Percentiles rank a stretch among this genome's conserved stretches.
phyloP scores from a whole-genome alignment of 1,140 invertebrate genomes.

The Sycophaga agraensis region DNA sequence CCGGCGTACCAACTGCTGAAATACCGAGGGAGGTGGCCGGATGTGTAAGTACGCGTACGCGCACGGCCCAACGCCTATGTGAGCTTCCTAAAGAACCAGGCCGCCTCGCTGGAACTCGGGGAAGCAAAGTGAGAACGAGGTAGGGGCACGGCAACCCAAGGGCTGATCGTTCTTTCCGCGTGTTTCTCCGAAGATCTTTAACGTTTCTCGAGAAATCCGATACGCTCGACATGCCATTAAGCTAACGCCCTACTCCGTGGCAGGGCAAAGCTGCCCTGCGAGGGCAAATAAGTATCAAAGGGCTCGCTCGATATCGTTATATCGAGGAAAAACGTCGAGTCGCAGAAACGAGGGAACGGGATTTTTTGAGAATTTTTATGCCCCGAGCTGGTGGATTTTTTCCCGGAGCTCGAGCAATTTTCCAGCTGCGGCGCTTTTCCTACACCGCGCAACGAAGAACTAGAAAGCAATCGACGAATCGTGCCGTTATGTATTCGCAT shows the following conservation, averaged over 20 bases:
- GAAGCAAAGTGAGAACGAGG: background rate
- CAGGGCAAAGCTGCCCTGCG: too few relatives aligned
- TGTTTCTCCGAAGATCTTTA: slow-evolving; percentile 43
- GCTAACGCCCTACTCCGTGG: background rate
- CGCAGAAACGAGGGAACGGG: background rate
- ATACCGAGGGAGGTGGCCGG: background rate
- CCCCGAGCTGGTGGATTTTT: too few relatives aligned
- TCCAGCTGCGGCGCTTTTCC: too few relatives aligned
- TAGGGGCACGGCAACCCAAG: background rate
- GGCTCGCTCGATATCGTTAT: too few relatives aligned
- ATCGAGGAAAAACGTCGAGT: background rate
- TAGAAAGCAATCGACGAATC: too few relatives aligned
- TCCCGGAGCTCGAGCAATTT: too few relatives aligned
- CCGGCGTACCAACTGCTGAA: too few relatives aligned
- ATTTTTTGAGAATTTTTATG: background rate
- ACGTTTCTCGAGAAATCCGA: slow-evolving; percentile 51
- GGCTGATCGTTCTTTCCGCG: slow-evolving; percentile 32
- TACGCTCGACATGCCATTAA: slow-evolving; percentile 38
- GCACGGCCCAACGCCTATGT: background rate
- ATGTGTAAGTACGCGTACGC: background rate
- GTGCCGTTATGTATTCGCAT: too few relatives aligned
- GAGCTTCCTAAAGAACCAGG: too few relatives aligned
- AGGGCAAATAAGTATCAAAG: slow-evolving; percentile 7
- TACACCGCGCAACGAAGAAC: too few relatives aligned
- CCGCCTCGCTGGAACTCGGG: too few relatives aligned